Conservation (phyloP, 2,797 vertebrate genomes). For the Masticophis lateralis region DNA sequence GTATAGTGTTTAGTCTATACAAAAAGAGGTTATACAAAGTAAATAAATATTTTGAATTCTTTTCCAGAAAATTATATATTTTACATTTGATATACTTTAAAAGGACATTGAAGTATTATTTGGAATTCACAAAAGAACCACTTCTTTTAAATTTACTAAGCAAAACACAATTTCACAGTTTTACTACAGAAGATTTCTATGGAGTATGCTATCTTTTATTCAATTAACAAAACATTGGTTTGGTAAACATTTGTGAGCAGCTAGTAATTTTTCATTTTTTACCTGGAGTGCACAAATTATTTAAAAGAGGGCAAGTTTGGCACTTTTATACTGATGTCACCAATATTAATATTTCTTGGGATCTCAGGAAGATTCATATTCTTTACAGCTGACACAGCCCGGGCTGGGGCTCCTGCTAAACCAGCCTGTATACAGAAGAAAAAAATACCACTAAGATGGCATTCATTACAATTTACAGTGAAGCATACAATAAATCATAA, state of each 20-base stretch:
- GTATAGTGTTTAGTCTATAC: conserved; percentile 59
- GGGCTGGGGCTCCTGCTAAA: conserved; percentile 96
- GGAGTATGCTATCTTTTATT: conserved; percentile 83
- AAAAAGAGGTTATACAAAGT: conserved; percentile 70
- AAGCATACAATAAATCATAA: conserved; percentile 49
- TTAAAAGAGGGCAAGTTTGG: conserved; percentile 99
- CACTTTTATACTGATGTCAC: conserved; percentile 99
- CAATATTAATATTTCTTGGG: conserved; percentile 99
- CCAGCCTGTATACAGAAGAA: conserved; percentile 86
- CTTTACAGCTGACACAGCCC: conserved; percentile 98
- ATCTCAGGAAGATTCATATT: conserved; percentile 99
- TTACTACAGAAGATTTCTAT: conserved; percentile 67
- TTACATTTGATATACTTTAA: conserved; percentile 73
- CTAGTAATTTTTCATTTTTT: conserved; percentile 72
- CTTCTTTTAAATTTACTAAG: conserved; percentile 72
- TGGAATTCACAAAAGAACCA: conserved; percentile 76
- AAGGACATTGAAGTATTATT: conserved; percentile 83
- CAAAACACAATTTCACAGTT: conserved; percentile 72
- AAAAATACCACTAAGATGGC: conserved; percentile 69
- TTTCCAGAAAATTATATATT: conserved; percentile 77
- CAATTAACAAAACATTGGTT: conserved; percentile 77
- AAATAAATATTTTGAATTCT: conserved; percentile 64
- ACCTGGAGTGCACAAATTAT: conserved; percentile 83
- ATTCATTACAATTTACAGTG: conserved; percentile 55
- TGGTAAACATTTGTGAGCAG: conserved; percentile 88